These are phyloP conservation scores for Tetramorium parvispinum DNA, from an alignment of 1,140 invertebrate genomes.

Conservation along the genomic window DNA sequence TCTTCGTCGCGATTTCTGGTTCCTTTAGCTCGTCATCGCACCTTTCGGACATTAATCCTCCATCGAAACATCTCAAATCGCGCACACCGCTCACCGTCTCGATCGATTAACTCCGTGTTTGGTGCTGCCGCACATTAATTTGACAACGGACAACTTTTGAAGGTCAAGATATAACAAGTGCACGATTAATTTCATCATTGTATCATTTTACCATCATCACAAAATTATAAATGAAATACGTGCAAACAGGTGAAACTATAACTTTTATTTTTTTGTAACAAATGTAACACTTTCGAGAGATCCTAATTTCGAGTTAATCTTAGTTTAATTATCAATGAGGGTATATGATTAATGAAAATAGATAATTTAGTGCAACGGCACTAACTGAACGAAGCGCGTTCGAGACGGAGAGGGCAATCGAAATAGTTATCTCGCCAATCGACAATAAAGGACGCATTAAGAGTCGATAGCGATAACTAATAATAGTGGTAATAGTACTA, in stretches of 20 bases:
- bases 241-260: neutral
- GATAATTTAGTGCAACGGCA: conserved; percentile 8
- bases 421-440: conserved; percentile 77
- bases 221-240: neutral
- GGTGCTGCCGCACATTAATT: conserved; percentile 8
- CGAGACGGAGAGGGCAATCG: conserved; percentile 67
- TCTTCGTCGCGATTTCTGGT: conserved; percentile 15
- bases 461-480: conserved; percentile 82
- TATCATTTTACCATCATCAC: neutral
- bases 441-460: conserved; percentile 69
- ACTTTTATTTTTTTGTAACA: neutral
- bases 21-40: conserved; percentile 65
- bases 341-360: neutral
- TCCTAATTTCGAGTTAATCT: conserved; percentile 7
- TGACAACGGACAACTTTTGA: neutral
- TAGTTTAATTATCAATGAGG: neutral
- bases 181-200: neutral
- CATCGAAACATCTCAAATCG: conserved; percentile 62
- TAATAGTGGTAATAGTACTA: conserved; percentile 76
- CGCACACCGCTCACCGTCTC: conserved; percentile 52
- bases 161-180: neutral
- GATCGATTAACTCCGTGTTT: neutral
- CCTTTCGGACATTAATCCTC: conserved; percentile 56
- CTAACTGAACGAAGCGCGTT: conserved; percentile 27
- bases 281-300: conserved; percentile 3